These are phyloP conservation scores for Brachyalestes nurse DNA, from an alignment of 2,797 vertebrate species.

Conservation along the genomic window DNA sequence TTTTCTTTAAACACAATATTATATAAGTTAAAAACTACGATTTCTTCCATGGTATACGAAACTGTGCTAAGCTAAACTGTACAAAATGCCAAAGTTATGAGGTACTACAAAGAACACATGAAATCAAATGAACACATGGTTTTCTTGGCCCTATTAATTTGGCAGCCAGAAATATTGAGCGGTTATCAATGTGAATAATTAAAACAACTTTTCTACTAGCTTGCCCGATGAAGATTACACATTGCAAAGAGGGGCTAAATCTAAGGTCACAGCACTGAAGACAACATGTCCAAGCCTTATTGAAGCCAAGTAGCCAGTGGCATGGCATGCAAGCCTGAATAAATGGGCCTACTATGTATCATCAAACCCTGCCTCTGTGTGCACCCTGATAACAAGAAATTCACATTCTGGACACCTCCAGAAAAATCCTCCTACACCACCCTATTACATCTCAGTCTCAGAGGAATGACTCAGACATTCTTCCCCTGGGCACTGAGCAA, in stretches of 20 bases:
- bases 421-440: constrained; percentile 8
- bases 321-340: background rate
- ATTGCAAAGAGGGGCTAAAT: background rate
- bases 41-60: background rate
- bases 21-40: background rate
- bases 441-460: constrained; percentile 17
- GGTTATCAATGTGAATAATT: no score
- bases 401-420: background rate
- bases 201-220: background rate
- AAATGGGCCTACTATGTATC: background rate
- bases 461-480: constrained; percentile 25
- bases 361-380: background rate
- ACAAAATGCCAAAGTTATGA: background rate
- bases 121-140: background rate
- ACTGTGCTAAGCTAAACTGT: background rate
- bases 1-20: background rate
- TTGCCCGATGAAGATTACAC: background rate
- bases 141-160: background rate
- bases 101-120: background rate
- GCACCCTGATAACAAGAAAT: background rate
- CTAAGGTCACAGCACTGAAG: background rate
- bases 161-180: background rate
- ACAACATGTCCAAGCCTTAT: background rate
- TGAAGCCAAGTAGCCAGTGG: background rate
- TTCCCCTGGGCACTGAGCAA: constrained; percentile 12